These are phyloP conservation scores for Rapana venosa DNA, from an alignment of 2,888 invertebrate species.

Conservation along the genomic window DNA sequence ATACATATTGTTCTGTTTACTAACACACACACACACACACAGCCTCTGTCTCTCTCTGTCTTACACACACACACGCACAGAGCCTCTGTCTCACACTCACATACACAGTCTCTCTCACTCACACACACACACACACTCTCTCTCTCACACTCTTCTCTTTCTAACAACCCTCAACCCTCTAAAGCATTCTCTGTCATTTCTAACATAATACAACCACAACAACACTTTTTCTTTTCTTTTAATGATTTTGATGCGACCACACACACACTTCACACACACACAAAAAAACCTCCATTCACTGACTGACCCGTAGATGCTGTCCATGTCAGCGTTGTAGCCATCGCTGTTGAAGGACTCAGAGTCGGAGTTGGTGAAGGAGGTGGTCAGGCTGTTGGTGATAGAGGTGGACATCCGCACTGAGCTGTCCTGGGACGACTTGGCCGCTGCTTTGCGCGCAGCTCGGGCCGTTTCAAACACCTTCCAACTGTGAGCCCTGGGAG, in stretches of 20 bases:
- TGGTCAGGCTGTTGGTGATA: slow-evolving; percentile 37
- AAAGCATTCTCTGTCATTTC: too few species aligned
- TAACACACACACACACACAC: neutral
- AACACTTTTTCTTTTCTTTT: neutral
- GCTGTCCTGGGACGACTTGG: slow-evolving; percentile 36
- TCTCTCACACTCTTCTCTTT: neutral
- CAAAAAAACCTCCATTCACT: too few species aligned
- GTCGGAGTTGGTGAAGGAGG: slow-evolving; percentile 72
- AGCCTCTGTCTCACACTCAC: neutral
- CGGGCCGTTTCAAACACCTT: slow-evolving; percentile 93
- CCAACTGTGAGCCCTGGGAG: slow-evolving; percentile 86
- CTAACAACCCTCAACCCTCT: too few species aligned
- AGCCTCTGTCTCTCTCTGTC: neutral
- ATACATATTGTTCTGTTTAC: neutral
- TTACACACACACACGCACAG: too few species aligned
- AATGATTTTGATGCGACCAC: too few species aligned
- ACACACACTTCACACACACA: too few species aligned
- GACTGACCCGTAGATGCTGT: slow-evolving; percentile 63
- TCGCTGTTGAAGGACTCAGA: slow-evolving; percentile 73
- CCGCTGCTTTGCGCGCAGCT: slow-evolving; percentile 44
- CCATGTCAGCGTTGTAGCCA: slow-evolving; percentile 70
- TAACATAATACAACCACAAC: neutral
- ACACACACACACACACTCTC: neutral
- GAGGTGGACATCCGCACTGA: slow-evolving; percentile 43
- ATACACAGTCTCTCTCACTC: neutral